Evolutionary conservation across 2,797 vertebrate genomes (phyloP).

Genomic region (Uromys caudimaculatus): DNA sequence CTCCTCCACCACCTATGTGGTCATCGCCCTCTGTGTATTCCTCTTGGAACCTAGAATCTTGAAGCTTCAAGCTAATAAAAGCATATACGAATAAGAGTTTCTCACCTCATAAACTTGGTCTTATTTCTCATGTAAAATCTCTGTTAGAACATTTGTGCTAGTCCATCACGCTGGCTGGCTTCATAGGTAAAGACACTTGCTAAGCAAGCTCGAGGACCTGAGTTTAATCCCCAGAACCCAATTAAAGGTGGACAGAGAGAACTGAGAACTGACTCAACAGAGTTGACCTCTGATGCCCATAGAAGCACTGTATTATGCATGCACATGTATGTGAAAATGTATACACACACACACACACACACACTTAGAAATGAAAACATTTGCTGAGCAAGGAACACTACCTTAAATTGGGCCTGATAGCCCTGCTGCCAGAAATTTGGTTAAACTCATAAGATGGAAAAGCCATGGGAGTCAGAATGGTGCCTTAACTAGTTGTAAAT

Average conservation of each 20-base stretch:
- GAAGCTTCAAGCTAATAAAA: background rate
- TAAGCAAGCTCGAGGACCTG: background rate
- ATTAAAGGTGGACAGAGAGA: background rate
- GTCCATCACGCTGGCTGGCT: too few species aligned
- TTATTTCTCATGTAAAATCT: background rate
- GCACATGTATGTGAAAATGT: background rate
- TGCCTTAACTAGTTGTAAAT: background rate
- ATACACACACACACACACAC: background rate
- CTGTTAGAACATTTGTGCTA: background rate
- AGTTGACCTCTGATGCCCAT: background rate
- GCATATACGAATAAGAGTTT: background rate
- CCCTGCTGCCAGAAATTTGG: background rate
- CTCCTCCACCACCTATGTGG: background rate
- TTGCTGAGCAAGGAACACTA: background rate
- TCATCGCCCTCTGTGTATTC: background rate
- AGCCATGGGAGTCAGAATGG: background rate
- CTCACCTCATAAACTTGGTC: background rate
- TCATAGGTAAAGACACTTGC: accelerated
- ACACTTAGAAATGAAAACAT: background rate
- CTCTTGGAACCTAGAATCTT: background rate
- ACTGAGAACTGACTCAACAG: background rate
- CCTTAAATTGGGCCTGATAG: background rate
- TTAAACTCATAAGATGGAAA: background rate
- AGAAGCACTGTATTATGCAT: background rate
- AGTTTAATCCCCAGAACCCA: background rate